Evolutionary conservation across 2,113 vertebrate genomes (phyloP), one percentile per base, ranked within the genome.

Genomic region (Haemorhous mexicanus): DNA sequence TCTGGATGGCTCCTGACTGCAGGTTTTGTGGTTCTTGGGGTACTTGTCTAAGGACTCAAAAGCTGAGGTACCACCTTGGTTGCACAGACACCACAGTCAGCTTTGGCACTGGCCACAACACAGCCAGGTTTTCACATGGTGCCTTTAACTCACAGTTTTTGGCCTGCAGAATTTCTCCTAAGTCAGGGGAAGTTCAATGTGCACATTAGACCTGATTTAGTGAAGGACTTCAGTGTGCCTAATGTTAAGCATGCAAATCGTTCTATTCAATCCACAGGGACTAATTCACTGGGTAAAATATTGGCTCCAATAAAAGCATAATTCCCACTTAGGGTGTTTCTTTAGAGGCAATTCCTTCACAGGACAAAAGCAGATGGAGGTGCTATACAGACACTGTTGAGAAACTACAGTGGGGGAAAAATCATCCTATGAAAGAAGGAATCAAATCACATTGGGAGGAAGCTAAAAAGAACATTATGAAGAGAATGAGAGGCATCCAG

Each of bases 201-300:
- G 61, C 64, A 80, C 84, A 86, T 90, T 87, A 90, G 75, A 62
- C n/a, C 76, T 67, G 82, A 88, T 96, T 96, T 92, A 94, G 68
- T 52, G 72, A 89, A 91, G 76, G 75, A 53, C 55, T 90, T 89
- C 56, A 86, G 68, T 16, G 58, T 53, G 64, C 73, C 61, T 90
- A 72, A 72, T 22, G 37, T 33, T 69, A 84, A 81, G 73, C 79
- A 90, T 89, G 85, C 73, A 94, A 94, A 92, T 90, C 0, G 4
- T 74, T 64, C 76, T 21, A 30, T 68, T 88, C 82, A 75, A 44
- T 78, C 86, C 69, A 56, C 44, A 69, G 47, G 74, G 89, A 84
- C 44, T 66, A 85, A 92, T 90, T 93, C 72, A 59, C 63, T 41
- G 68, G 64, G 49, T 93, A 63, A 96, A 93, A 78, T 75, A 80